phyloP scores from a whole-genome alignment of 2,113 vertebrate genomes.

The Boleophthalmus pectinirostris region DNA sequence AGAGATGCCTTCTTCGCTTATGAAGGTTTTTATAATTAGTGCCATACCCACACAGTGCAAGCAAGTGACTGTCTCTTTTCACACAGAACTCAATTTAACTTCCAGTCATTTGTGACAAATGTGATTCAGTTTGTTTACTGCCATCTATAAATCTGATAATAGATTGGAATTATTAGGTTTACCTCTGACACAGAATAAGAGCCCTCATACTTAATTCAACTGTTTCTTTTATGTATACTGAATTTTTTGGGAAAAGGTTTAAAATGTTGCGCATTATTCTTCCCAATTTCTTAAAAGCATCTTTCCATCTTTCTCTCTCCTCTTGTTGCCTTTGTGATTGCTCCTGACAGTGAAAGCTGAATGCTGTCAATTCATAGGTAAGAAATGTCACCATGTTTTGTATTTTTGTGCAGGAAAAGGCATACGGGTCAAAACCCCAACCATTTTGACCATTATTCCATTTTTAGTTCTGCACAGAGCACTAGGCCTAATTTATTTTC shows the following conservation, averaged over 20 bases:
- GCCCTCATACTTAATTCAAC: background rate
- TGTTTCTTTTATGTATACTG: slow-evolving; percentile 2
- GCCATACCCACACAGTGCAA: slow-evolving; percentile 15
- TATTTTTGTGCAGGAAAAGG: slow-evolving; percentile 6
- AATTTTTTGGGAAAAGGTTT: background rate
- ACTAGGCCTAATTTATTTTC: background rate
- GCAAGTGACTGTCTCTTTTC: slow-evolving; percentile 4
- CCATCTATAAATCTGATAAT: slow-evolving; percentile 5
- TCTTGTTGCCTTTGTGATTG: slow-evolving; percentile 44
- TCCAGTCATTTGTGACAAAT: slow-evolving; percentile 26
- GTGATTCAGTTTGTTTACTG: slow-evolving; percentile 18
- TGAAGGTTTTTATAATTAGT: slow-evolving; percentile 50
- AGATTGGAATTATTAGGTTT: background rate
- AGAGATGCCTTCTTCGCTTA: slow-evolving; percentile 47
- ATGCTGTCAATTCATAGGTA: slow-evolving; percentile 46
- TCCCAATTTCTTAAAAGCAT: slow-evolving; percentile 13
- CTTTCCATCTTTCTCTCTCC: slow-evolving; percentile 15
- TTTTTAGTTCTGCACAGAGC: background rate
- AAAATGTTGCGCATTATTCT: slow-evolving; percentile 11
- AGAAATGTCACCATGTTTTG: slow-evolving; percentile 57
- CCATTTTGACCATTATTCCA: background rate
- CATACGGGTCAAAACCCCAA: slow-evolving; percentile 25
- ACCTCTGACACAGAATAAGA: background rate
- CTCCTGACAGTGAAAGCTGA: slow-evolving; percentile 35
- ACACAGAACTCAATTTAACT: slow-evolving; percentile 7